These are phyloP conservation scores for Semaprochilodus insignis DNA, from an alignment of 2,797 vertebrate species.

Conservation along the genomic window DNA sequence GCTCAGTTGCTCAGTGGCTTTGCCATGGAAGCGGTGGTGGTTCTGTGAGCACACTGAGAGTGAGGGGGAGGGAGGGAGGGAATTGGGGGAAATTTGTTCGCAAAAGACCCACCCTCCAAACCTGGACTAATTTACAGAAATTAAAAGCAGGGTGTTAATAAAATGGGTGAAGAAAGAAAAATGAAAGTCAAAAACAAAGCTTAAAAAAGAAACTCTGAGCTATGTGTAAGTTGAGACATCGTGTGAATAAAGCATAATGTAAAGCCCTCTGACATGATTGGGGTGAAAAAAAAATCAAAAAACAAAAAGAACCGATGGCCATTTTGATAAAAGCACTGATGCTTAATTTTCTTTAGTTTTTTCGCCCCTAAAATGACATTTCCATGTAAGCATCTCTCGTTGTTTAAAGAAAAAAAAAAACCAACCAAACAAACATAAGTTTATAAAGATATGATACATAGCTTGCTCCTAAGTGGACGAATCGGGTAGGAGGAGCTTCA, in stretches of 20 bases:
- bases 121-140: slow-evolving; percentile 1
- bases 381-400: slow-evolving; percentile 50
- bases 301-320: slow-evolving; percentile 64
- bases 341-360: slow-evolving; percentile 57
- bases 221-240: slow-evolving; percentile 53
- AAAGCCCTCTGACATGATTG: slow-evolving; percentile 8
- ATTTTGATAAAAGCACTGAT: slow-evolving; percentile 59
- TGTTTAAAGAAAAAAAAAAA: slow-evolving; percentile 18
- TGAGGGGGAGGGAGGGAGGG: background rate
- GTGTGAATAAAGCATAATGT: slow-evolving; percentile 58
- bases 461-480: slow-evolving; percentile 55
- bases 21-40: background rate
- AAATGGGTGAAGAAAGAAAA: slow-evolving; percentile 59
- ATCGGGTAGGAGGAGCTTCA: slow-evolving; percentile 51
- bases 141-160: slow-evolving; percentile 54
- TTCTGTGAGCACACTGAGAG: background rate
- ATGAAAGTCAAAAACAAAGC: slow-evolving; percentile 37
- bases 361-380: slow-evolving; percentile 51
- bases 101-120: background rate
- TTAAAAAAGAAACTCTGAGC: slow-evolving; percentile 62
- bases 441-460: slow-evolving; percentile 46
- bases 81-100: background rate
- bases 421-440: too few relatives aligned
- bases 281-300: background rate
- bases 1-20: background rate